Conservation (phyloP, 2,888 invertebrate genomes). For the Eristalis arbustorum region DNA sequence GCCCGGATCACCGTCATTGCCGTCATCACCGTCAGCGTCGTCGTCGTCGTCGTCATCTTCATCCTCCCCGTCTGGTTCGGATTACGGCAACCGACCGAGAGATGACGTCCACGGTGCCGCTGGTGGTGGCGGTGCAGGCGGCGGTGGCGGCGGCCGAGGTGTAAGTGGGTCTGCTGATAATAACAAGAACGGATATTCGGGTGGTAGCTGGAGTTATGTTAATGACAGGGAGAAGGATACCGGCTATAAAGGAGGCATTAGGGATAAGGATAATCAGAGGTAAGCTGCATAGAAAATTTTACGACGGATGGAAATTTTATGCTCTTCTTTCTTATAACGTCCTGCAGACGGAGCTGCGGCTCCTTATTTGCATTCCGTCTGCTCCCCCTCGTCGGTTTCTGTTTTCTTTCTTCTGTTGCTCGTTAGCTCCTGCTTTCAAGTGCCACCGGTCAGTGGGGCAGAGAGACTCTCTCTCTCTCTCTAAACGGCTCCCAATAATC, state of each 20-base stretch:
- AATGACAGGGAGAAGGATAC: slow-evolving; percentile 72
- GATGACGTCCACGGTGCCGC: slow-evolving; percentile 58
- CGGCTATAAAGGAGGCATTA: slow-evolving; percentile 70
- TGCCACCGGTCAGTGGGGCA: not conserved
- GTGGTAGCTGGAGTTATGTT: slow-evolving; percentile 72
- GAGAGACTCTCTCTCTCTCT: not conserved
- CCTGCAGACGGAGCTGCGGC: slow-evolving; percentile 27
- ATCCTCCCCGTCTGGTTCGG: slow-evolving; percentile 46
- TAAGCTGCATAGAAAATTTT: slow-evolving; percentile 74
- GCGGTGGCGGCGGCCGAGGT: slow-evolving; percentile 51
- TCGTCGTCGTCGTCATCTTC: slow-evolving; percentile 56
- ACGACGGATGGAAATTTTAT: slow-evolving; percentile 55
- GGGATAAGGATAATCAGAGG: slow-evolving; percentile 75
- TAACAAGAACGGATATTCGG: slow-evolving; percentile 70
- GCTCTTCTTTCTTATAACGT: slow-evolving; percentile 39
- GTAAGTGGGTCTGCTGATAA: slow-evolving; percentile 53
- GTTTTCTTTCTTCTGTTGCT: not conserved
- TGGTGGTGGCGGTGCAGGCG: slow-evolving; percentile 46
- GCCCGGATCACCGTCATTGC: slow-evolving; percentile 59
- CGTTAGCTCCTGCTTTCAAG: slow-evolving; percentile 11
- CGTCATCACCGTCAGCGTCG: slow-evolving; percentile 58
- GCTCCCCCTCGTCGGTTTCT: no score
- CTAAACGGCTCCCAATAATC: slow-evolving; percentile 28
- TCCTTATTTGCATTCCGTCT: slow-evolving; percentile 38
- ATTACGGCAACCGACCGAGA: slow-evolving; percentile 73